phyloP scores from a whole-genome alignment of 2,113 vertebrate species.

The Gobiocypris rarus region DNA sequence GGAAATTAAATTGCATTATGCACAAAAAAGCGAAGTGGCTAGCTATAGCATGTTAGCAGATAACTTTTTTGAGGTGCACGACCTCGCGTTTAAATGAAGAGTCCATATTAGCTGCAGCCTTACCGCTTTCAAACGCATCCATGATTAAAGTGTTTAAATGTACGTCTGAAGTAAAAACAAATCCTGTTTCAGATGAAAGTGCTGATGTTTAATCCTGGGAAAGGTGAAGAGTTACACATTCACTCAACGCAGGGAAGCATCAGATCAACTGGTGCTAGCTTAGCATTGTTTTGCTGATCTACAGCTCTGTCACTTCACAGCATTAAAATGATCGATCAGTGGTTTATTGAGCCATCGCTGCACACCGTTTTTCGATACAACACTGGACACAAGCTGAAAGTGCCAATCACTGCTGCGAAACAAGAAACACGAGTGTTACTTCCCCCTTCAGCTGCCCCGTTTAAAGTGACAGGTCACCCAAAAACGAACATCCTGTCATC shows the following conservation, averaged over 20 bases:
- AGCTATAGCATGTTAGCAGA: constrained; percentile 20
- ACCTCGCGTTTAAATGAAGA: neutral
- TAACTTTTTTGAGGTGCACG: constrained; percentile 28
- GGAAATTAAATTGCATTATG: neutral
- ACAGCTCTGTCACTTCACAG: neutral
- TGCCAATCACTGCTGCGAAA: neutral
- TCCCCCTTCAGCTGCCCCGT: neutral
- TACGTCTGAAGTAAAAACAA: neutral
- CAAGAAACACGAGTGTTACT: neutral
- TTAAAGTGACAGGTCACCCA: neutral
- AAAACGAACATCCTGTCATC: neutral
- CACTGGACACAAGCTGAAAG: neutral
- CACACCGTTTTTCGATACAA: neutral
- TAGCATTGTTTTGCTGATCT: constrained; percentile 26
- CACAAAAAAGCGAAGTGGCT: neutral
- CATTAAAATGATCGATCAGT: neutral
- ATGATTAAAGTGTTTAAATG: constrained; percentile 41
- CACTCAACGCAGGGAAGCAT: neutral
- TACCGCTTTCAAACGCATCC: constrained; percentile 61
- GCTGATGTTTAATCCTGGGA: neutral
- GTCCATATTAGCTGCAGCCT: constrained; percentile 5
- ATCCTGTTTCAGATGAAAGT: neutral
- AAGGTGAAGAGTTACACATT: neutral
- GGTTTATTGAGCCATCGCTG: neutral
- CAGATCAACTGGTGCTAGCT: constrained; percentile 14